Percentiles rank a stretch among this genome's conserved stretches.
Evolutionary conservation across 2,113 vertebrate genomes (phyloP).

Genomic region (Cynocephalus volans): DNA sequence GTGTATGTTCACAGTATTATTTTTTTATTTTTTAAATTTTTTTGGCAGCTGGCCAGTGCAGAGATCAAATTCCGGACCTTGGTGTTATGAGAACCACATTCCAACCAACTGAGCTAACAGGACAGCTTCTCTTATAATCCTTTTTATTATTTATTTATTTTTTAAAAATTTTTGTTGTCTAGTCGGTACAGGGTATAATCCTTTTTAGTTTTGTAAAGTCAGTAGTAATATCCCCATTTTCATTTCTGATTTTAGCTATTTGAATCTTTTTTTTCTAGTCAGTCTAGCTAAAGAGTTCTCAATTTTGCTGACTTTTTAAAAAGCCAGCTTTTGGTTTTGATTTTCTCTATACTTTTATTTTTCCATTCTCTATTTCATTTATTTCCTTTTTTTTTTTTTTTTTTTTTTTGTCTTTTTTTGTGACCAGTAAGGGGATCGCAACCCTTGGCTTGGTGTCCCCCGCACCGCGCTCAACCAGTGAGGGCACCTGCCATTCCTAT

Average conservation of each 20-base stretch:
- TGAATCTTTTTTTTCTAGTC: background rate
- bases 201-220: background rate
- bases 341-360: constrained; percentile 17
- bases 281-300: background rate
- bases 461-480: too few relatives aligned
- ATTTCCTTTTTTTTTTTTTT: too few relatives aligned
- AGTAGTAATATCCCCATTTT: background rate
- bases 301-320: background rate
- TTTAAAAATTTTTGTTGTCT: too few relatives aligned
- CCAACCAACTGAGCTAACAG: too few relatives aligned
- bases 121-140: background rate
- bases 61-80: too few relatives aligned
- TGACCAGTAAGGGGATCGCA: too few relatives aligned
- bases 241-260: background rate
- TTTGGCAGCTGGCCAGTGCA: too few relatives aligned
- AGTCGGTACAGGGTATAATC: background rate
- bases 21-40: too few relatives aligned
- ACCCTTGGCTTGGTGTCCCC: too few relatives aligned
- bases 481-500: too few relatives aligned
- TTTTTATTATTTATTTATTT: background rate
- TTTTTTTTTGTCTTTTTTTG: too few relatives aligned
- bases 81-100: too few relatives aligned
- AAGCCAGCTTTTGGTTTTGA: background rate
- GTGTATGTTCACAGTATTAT: background rate
- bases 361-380: background rate